A percentile compares a stretch with the other conserved stretches of the same genome.
These are phyloP conservation scores for Echinops telfairi DNA, from an alignment of 2,113 vertebrate species.

Conservation along the genomic window DNA sequence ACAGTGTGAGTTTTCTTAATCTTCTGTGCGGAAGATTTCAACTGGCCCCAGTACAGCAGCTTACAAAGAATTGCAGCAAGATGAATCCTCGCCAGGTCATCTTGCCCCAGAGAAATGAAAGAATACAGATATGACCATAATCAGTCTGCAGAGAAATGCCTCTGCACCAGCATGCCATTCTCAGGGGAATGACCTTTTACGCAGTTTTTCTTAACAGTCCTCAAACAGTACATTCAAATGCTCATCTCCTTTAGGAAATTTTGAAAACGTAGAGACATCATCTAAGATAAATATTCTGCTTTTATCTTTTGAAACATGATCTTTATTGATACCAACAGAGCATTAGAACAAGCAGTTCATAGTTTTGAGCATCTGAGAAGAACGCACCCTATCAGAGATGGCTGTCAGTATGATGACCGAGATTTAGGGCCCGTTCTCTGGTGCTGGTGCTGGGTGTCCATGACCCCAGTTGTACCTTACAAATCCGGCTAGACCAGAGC, in stretches of 20 bases:
- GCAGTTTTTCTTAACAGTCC: background rate
- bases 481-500: too few relatives aligned
- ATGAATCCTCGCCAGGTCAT: background rate
- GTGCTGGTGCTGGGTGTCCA: background rate
- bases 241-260: conserved; percentile 1
- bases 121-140: conserved; percentile 13
- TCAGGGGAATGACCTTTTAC: conserved; percentile 23
- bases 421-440: background rate
- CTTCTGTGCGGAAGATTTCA: conserved; percentile 68
- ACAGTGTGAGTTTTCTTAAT: conserved; percentile 42
- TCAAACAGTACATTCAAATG: background rate
- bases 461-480: too few relatives aligned
- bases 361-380: conserved; percentile 6
- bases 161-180: conserved; percentile 18
- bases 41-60: background rate
- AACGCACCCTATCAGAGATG: background rate
- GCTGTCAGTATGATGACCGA: background rate
- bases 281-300: background rate
- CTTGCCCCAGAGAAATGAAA: conserved; percentile 8
- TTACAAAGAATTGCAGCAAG: background rate
- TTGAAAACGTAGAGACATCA: background rate
- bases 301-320: conserved; percentile 46
- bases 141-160: conserved; percentile 19
- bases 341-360: background rate
- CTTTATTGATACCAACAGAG: background rate